A percentile compares a stretch with the other conserved stretches of the same genome.
phyloP scores from a whole-genome alignment of 2,888 invertebrate genomes.

The Cancer borealis region DNA sequence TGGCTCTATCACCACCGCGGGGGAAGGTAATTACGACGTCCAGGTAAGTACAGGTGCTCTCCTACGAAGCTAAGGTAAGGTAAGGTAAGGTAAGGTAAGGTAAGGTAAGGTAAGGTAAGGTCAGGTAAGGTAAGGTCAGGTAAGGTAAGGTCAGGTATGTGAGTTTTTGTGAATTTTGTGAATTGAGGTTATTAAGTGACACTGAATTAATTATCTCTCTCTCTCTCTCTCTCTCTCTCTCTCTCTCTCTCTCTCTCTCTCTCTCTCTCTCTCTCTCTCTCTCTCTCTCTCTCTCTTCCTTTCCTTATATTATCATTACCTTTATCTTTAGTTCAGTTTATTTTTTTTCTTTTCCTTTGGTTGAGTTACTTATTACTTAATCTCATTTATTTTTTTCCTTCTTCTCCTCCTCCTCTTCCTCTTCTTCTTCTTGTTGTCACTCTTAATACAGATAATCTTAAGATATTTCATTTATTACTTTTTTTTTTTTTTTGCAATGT shows the following conservation, averaged over 20 bases:
- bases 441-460: neutral
- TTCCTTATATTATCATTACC: neutral
- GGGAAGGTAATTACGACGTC: too few relatives aligned
- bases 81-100: too few relatives aligned
- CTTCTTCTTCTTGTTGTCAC: neutral
- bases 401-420: neutral
- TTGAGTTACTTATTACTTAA: neutral
- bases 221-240: constrained; percentile 30
- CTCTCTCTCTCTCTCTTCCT: neutral
- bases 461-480: neutral
- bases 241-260: neutral
- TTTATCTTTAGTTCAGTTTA: neutral
- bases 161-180: too few relatives aligned
- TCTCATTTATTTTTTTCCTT: neutral
- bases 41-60: too few relatives aligned
- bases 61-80: too few relatives aligned
- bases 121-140: too few relatives aligned
- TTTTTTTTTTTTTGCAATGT: neutral
- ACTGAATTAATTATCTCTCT: neutral
- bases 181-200: neutral
- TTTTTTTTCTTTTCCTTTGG: neutral
- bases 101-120: too few relatives aligned
- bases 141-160: too few relatives aligned
- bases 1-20: too few relatives aligned
- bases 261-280: constrained; percentile 20